These are phyloP conservation scores for Phrynosoma platyrhinos DNA, from an alignment of 2,113 vertebrate genomes.

Conservation along the genomic window DNA sequence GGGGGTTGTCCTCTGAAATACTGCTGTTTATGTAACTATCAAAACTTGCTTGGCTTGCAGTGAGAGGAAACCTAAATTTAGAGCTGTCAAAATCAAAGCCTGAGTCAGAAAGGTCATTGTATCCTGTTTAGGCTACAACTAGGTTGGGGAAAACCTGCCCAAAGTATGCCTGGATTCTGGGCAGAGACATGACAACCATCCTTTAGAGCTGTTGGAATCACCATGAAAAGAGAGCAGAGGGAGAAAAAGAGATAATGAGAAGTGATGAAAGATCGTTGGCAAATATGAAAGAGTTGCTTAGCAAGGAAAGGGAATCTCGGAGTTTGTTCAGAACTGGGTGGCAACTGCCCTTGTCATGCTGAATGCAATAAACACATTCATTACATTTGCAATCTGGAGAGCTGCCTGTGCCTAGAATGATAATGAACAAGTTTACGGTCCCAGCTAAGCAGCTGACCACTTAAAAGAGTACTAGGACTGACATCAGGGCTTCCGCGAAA, in stretches of 20 bases:
- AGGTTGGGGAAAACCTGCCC: not conserved
- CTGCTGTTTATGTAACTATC: not conserved
- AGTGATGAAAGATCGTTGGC: not conserved
- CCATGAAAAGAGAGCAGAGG: not conserved
- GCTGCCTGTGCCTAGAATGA: not conserved
- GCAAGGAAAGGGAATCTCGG: not conserved
- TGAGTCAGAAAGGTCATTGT: slow-evolving; percentile 19
- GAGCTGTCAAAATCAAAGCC: not conserved
- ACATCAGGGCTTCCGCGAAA: too few species aligned
- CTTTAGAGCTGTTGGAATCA: not conserved
- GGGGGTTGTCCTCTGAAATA: not conserved
- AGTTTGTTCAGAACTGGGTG: not conserved
- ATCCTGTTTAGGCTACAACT: slow-evolving; percentile 1
- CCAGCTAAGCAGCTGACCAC: not conserved
- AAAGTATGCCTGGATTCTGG: not conserved
- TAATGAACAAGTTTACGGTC: not conserved
- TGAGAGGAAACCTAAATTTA: slow-evolving; percentile 18
- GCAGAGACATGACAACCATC: not conserved
- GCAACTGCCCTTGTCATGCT: not conserved
- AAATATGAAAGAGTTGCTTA: not conserved
- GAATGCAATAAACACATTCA: not conserved
- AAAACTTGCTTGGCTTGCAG: not conserved
- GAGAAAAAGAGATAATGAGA: not conserved
- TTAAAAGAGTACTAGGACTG: not conserved
- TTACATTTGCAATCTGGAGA: not conserved